Percentiles rank a stretch among this genome's conserved stretches.
Evolutionary conservation across 2,888 invertebrate genomes (phyloP).

Genomic region (Orthonychiurus folsomi): DNA sequence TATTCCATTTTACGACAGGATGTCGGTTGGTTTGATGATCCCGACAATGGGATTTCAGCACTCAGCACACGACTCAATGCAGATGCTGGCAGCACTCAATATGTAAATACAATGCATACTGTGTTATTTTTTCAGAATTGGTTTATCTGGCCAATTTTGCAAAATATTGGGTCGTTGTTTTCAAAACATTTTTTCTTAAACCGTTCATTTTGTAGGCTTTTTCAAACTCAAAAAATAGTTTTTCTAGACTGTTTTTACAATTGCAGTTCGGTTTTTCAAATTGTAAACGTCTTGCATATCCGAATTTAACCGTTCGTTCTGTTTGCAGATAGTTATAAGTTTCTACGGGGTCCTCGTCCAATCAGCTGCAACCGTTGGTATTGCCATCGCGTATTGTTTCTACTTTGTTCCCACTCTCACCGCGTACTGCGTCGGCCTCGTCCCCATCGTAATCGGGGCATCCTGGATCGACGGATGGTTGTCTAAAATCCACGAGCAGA

Average conservation of each 20-base stretch:
- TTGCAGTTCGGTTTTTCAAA: too few species aligned
- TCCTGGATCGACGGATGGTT: constrained; percentile 59
- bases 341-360: constrained; percentile 44
- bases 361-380: not conserved
- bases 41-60: constrained; percentile 55
- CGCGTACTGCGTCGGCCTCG: constrained; percentile 61
- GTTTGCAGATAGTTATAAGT: constrained; percentile 59
- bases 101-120: too few species aligned
- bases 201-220: too few species aligned
- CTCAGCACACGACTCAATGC: constrained; percentile 64
- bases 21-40: constrained; percentile 30
- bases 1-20: not conserved
- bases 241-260: too few species aligned
- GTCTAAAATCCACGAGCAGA: constrained; percentile 20
- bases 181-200: too few species aligned
- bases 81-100: constrained; percentile 69
- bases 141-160: constrained; percentile 68
- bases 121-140: too few species aligned
- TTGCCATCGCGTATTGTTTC: constrained; percentile 58
- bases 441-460: constrained; percentile 64
- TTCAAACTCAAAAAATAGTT: too few species aligned
- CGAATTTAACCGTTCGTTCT: too few species aligned
- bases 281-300: too few species aligned
- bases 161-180: too few species aligned
- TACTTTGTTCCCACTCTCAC: constrained; percentile 71